phyloP scores from a whole-genome alignment of 2,113 vertebrate genomes.

The Indicator maculatus region DNA sequence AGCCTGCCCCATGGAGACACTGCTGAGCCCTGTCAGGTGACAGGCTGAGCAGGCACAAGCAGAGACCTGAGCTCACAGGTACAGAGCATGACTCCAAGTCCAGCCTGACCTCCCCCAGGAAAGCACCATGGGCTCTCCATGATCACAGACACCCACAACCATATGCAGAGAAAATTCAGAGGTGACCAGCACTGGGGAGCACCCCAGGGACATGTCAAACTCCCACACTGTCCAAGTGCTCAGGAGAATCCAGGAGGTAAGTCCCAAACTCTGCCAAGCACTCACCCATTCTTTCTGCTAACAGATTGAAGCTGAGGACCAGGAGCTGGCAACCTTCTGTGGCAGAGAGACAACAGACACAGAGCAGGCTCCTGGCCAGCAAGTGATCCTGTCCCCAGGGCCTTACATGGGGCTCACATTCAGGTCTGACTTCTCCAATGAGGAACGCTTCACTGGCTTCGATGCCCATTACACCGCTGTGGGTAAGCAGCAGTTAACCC shows the following conservation, averaged over 20 bases:
- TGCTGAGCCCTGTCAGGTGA: neutral
- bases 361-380: conserved; percentile 84
- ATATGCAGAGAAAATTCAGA: neutral
- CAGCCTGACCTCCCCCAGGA: neutral
- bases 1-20: neutral
- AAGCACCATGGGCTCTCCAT: neutral
- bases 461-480: conserved; percentile 89
- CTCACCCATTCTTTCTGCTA: neutral
- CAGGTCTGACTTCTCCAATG: conserved; percentile 93
- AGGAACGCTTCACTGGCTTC: conserved; percentile 91
- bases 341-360: conserved; percentile 89
- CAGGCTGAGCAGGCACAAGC: neutral
- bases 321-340: conserved; percentile 87
- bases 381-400: conserved; percentile 80
- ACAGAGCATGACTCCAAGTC: neutral
- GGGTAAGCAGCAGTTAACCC: conserved; percentile 77
- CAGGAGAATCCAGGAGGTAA: neutral
- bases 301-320: conserved; percentile 86
- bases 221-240: neutral
- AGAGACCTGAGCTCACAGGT: neutral
- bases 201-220: neutral
- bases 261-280: rapidly evolving
- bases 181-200: neutral
- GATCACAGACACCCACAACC: neutral
- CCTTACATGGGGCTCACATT: conserved; percentile 85